A percentile compares a stretch with the other conserved stretches of the same genome.
Conservation (phyloP, 2,113 vertebrate species). For the Xyliphius kryptos region DNA sequence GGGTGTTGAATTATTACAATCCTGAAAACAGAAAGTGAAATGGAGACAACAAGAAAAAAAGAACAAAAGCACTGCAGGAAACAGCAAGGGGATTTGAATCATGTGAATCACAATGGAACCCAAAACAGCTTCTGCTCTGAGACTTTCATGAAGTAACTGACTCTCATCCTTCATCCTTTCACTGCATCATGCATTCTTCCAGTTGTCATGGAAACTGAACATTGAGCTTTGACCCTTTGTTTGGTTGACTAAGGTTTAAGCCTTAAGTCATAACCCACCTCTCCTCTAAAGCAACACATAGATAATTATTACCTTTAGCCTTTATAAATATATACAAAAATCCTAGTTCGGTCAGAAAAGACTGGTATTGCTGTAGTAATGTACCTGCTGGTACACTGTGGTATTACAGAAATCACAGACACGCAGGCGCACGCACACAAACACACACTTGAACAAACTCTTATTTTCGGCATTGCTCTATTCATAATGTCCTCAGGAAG, state of each 20-base stretch:
- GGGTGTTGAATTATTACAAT: conserved; percentile 25
- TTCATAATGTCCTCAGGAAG: conserved; percentile 59
- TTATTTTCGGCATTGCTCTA: conserved; percentile 44
- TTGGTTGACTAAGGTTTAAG: background rate
- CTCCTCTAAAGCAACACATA: background rate
- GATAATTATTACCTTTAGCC: background rate
- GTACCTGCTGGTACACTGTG: conserved; percentile 8
- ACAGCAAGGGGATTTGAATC: conserved; percentile 42
- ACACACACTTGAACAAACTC: conserved; percentile 3
- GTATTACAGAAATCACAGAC: background rate
- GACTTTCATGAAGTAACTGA: conserved; percentile 59
- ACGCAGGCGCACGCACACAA: background rate
- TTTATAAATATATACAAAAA: background rate
- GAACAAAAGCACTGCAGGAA: conserved; percentile 34
- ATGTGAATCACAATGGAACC: conserved; percentile 51
- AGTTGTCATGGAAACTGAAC: conserved; percentile 1
- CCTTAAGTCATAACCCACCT: background rate
- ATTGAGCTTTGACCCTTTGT: conserved; percentile 2
- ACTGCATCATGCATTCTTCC: background rate
- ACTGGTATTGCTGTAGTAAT: background rate
- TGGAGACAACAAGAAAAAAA: conserved; percentile 2
- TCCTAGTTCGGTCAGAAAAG: conserved; percentile 7
- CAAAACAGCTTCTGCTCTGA: conserved; percentile 51
- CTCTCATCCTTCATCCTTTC: conserved; percentile 28
- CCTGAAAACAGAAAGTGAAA: conserved; percentile 7